Base-by-base conservation (phyloP, 2,888 invertebrate genomes). In the Volucella bombylans region DNA sequence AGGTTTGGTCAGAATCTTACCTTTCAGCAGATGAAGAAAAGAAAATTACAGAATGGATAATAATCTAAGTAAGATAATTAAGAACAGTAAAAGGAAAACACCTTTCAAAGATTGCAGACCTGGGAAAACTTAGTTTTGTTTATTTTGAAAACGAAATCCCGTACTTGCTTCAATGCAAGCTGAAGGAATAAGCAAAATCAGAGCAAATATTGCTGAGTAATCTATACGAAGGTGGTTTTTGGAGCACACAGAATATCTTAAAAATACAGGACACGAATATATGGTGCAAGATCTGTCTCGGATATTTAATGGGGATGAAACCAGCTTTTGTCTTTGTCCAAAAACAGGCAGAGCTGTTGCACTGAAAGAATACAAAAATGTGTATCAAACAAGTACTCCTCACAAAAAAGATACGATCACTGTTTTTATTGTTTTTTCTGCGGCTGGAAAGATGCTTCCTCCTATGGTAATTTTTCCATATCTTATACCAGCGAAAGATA, bases 71-170 rank as follows among this genome's bases (percentile, higher is more conserved):
- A n/a, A n/a, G n/a, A n/a, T n/a, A n/a, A n/a, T n/a, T n/a, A n/a
- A n/a, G n/a, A n/a, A n/a, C n/a, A n/a, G n/a, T n/a, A n/a, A n/a
- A n/a, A n/a, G n/a, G n/a, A n/a, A n/a, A n/a, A n/a, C n/a, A n/a
- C n/a, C n/a, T n/a, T n/a, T n/a, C n/a, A n/a, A n/a, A n/a, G n/a
- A n/a, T n/a, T n/a, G n/a, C n/a, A n/a, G n/a, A n/a, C n/a, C n/a
- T n/a, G n/a, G n/a, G n/a, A 49, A 65, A 49, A 55, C 47, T 31
- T 76, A 67, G 69, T 64, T 78, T 64, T 59, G 39, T 47, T 59
- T 59, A 59, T 57, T 69, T 69, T 57, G 15, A 49, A 69, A 69
- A 59, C 38, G 49, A 59, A 50, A 59, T 52, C 67, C 54, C 52
- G 67, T 52, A 69, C 45, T 69, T 68, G 68, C 45, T 68, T 68